These are phyloP conservation scores for Nematostella vectensis DNA, from an alignment of 92 coral and sea anemone genomes.

Conservation along the genomic window DNA sequence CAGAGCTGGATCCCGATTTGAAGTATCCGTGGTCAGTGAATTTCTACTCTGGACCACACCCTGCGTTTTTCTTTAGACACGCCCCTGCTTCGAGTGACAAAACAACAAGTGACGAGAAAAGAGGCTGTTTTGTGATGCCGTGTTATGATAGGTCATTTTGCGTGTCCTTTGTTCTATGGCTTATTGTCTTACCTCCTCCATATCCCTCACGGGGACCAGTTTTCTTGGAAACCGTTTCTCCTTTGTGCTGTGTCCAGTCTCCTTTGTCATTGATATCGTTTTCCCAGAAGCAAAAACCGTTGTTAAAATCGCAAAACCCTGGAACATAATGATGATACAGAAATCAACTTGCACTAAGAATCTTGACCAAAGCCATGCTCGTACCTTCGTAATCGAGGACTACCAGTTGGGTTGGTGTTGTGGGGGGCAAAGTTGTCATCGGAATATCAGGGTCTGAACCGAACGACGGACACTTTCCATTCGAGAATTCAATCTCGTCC, in stretches of 20 bases:
- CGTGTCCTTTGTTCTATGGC: no score
- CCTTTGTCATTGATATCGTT: conserved; percentile 49
- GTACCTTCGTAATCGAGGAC: neutral
- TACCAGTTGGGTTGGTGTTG: no score
- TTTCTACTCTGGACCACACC: no score
- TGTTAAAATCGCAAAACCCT: conserved; percentile 48
- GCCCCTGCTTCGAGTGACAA: no score
- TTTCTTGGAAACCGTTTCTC: conserved; percentile 21
- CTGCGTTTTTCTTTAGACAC: no score
- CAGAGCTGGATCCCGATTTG: no score
- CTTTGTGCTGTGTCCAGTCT: conserved; percentile 47
- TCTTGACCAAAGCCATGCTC: neutral
- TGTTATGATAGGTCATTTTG: no score
- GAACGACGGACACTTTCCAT: conserved; percentile 45
- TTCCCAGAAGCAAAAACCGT: conserved; percentile 61
- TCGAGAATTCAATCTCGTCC: conserved; percentile 66
- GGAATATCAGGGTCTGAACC: neutral
- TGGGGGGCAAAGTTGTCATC: neutral
- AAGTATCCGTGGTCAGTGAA: no score
- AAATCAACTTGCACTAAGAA: neutral
- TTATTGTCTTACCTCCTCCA: conserved; percentile 26
- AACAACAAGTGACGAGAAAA: no score
- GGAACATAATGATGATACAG: neutral
- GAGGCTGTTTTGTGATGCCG: no score
- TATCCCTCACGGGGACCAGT: conserved; percentile 14